These are phyloP conservation scores for Sphaerolaimus hirsutus DNA, from an alignment of 2,888 invertebrate species.

Conservation along the genomic window DNA sequence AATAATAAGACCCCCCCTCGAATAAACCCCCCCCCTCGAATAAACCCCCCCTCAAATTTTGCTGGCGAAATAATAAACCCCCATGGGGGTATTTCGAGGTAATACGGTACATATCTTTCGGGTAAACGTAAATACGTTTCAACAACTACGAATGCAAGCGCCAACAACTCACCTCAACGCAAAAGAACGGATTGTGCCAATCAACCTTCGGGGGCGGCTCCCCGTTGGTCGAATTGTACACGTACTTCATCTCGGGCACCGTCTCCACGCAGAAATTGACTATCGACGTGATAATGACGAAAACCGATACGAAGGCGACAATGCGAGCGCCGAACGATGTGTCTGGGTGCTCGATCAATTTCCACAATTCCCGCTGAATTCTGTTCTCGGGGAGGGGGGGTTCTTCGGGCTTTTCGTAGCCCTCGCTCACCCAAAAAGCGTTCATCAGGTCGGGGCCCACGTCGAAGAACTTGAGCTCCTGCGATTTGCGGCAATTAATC, in stretches of 20 bases:
- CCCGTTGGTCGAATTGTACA: too few species aligned
- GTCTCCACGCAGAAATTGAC: constrained; percentile 32
- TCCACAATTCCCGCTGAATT: constrained; percentile 25
- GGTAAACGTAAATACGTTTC: too few species aligned
- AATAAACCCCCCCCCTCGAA: too few species aligned
- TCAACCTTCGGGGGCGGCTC: too few species aligned
- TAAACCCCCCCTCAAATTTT: too few species aligned
- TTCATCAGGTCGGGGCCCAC: constrained; percentile 27
- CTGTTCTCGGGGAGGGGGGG: constrained; percentile 17
- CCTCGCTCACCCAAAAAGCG: constrained; percentile 28
- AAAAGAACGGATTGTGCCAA: too few species aligned
- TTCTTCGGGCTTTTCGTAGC: constrained; percentile 24
- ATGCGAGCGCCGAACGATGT: constrained; percentile 26
- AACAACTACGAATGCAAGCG: too few species aligned
- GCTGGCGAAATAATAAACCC: too few species aligned
- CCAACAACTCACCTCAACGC: too few species aligned
- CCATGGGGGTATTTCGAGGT: too few species aligned
- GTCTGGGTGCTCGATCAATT: constrained; percentile 29
- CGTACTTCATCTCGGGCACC: constrained; percentile 27
- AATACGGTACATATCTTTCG: too few species aligned
- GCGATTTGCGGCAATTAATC: constrained; percentile 6
- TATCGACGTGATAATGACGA: constrained; percentile 29
- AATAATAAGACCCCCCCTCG: too few species aligned
- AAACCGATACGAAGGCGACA: constrained; percentile 27
- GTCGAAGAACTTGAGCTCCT: constrained; percentile 26